Evolutionary conservation across 2,888 invertebrate genomes (phyloP).

Genomic region (Trypoxylon attenuatum): DNA sequence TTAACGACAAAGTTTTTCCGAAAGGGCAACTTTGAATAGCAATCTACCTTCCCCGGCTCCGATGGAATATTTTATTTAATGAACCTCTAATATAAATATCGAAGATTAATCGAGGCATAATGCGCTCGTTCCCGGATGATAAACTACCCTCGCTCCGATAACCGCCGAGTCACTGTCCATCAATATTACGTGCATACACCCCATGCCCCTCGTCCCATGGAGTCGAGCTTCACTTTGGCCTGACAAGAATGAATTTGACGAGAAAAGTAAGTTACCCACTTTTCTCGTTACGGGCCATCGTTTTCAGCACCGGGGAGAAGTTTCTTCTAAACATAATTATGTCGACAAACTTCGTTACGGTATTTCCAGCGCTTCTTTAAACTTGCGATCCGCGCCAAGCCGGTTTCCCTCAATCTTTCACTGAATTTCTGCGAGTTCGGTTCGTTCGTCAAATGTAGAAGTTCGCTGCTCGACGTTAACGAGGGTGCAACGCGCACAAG

Average conservation of each 20-base stretch:
- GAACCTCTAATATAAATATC: conserved; percentile 71
- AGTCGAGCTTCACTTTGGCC: conserved; percentile 57
- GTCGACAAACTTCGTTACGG: conserved; percentile 44
- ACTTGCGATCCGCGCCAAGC: neutral
- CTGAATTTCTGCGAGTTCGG: conserved; percentile 28
- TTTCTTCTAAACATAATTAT: conserved; percentile 47
- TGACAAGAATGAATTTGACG: conserved; percentile 47
- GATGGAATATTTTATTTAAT: conserved; percentile 59
- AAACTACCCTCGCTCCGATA: conserved; percentile 64
- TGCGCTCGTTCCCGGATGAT: conserved; percentile 70
- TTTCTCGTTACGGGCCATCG: conserved; percentile 38
- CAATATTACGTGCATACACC: conserved; percentile 65
- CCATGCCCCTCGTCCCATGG: conserved; percentile 28
- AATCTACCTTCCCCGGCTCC: conserved; percentile 4
- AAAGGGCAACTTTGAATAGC: conserved; percentile 12
- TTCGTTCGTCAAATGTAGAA: conserved; percentile 44
- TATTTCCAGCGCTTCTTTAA: neutral
- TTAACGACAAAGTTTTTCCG: conserved; percentile 26
- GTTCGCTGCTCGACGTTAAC: conserved; percentile 5
- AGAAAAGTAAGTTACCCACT: conserved; percentile 56
- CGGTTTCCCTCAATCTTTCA: conserved; percentile 29
- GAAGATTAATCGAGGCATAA: conserved; percentile 73
- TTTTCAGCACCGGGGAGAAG: conserved; percentile 29
- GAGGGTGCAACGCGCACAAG: conserved; percentile 33
- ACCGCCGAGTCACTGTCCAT: conserved; percentile 71